These are phyloP conservation scores for Addax nasomaculatus DNA, from an alignment of 2,113 vertebrate genomes.

Conservation along the genomic window DNA sequence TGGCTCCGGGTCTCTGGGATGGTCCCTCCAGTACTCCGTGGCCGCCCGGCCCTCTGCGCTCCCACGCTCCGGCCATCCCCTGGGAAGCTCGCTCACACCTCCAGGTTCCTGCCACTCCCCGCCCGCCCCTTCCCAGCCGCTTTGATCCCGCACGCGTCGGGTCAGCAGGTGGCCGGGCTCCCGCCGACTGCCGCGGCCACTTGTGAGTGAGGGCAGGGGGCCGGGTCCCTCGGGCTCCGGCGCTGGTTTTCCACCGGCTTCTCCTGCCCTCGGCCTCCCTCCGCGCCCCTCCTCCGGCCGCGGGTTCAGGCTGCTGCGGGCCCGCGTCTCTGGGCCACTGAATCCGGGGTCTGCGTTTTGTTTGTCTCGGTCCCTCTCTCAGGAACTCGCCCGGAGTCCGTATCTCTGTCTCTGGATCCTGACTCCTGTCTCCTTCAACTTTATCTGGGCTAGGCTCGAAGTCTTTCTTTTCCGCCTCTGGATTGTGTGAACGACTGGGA, in stretches of 20 bases:
- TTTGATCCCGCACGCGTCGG: slow-evolving; percentile 74
- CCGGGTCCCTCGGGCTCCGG: neutral
- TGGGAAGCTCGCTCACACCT: slow-evolving; percentile 56
- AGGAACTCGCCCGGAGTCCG: neutral
- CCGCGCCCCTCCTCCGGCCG: neutral
- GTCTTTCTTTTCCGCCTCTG: neutral
- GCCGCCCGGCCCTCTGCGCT: slow-evolving; percentile 6
- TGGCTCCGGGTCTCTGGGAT: neutral
- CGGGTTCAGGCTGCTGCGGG: neutral
- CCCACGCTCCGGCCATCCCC: slow-evolving; percentile 49
- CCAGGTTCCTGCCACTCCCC: neutral
- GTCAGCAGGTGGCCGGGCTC: neutral
- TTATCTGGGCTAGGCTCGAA: neutral
- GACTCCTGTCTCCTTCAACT: neutral
- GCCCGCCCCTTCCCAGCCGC: slow-evolving; percentile 39
- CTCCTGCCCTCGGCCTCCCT: neutral
- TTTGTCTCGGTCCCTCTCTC: neutral
- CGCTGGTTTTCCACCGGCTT: neutral
- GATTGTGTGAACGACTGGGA: neutral
- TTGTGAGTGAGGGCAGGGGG: neutral
- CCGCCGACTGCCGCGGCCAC: slow-evolving; percentile 44
- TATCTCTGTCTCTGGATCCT: neutral
- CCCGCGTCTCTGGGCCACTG: neutral
- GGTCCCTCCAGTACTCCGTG: neutral
- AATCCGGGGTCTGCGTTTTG: neutral